These are phyloP conservation scores for Elachura formosa DNA, from an alignment of 2,113 vertebrate species.

Conservation along the genomic window DNA sequence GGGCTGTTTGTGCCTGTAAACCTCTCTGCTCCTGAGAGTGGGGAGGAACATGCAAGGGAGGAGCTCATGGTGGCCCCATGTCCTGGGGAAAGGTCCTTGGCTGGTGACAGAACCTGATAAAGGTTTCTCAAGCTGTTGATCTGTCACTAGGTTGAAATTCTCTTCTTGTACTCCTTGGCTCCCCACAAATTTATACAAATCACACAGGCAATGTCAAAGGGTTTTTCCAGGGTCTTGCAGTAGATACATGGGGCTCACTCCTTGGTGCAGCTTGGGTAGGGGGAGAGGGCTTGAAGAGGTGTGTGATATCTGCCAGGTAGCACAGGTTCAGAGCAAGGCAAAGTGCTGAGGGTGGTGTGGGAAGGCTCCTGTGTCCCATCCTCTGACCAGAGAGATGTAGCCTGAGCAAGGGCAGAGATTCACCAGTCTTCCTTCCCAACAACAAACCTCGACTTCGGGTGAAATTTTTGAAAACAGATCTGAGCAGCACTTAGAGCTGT, in stretches of 20 bases:
- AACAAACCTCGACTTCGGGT: background rate
- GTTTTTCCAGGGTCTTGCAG: background rate
- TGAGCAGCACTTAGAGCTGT: background rate
- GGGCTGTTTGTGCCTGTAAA: background rate
- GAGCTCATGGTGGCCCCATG: background rate
- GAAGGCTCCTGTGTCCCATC: background rate
- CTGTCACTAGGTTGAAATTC: background rate
- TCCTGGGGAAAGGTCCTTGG: background rate
- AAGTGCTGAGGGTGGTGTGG: background rate
- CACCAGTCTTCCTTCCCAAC: background rate
- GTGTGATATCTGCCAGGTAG: background rate
- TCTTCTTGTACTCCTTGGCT: background rate
- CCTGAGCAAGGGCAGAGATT: background rate
- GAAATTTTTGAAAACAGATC: background rate
- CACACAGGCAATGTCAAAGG: background rate
- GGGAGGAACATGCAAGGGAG: background rate
- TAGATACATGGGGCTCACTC: accelerated
- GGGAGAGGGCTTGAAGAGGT: background rate
- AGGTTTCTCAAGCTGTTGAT: background rate
- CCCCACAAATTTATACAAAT: background rate
- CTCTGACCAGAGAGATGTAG: background rate
- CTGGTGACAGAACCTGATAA: background rate
- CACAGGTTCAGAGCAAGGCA: background rate
- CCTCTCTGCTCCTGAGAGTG: background rate
- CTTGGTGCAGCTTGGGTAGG: background rate